Conservation (phyloP, 2,888 invertebrate species). For the Acleris laterana region DNA sequence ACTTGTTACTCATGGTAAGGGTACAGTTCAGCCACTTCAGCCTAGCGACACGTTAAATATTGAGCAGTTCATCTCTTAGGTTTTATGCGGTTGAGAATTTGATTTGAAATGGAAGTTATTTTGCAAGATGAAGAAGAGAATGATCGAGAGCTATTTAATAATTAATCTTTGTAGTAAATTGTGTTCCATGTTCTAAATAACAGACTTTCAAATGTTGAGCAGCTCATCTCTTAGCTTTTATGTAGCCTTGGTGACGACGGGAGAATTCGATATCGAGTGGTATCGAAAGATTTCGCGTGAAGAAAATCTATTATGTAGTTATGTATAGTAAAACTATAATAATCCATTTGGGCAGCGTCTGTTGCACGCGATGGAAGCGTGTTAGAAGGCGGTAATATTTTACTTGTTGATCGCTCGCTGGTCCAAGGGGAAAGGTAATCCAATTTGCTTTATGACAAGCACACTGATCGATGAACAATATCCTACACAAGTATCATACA, state of each 20-base stretch:
- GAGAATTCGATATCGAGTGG: background rate
- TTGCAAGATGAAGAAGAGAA: no score
- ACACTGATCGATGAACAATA: slow-evolving; percentile 6
- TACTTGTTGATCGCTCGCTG: slow-evolving; percentile 23
- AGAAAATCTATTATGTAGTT: no score
- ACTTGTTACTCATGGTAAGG: no score
- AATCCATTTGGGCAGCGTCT: background rate
- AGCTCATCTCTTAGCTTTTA: slow-evolving; percentile 46
- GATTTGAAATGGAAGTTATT: no score
- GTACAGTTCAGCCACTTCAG: no score
- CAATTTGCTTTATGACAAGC: slow-evolving; percentile 29
- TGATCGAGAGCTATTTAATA: no score
- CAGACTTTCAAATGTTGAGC: slow-evolving; percentile 43
- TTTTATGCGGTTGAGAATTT: slow-evolving; percentile 21
- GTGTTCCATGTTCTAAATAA: no score
- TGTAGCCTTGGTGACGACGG: slow-evolving; percentile 9
- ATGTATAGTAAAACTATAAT: background rate
- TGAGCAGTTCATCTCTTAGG: slow-evolving; percentile 48
- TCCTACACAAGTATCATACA: background rate
- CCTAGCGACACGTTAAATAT: slow-evolving; percentile 39
- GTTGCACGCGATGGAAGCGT: slow-evolving; percentile 27
- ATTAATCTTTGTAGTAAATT: no score
- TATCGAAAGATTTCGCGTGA: background rate
- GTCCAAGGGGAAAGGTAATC: slow-evolving; percentile 26
- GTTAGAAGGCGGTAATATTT: slow-evolving; percentile 14